Evolutionary conservation across 2,888 invertebrate genomes (phyloP), one percentile per base, ranked within the genome.

Genomic region (Megaustenia siamemsis): DNA sequence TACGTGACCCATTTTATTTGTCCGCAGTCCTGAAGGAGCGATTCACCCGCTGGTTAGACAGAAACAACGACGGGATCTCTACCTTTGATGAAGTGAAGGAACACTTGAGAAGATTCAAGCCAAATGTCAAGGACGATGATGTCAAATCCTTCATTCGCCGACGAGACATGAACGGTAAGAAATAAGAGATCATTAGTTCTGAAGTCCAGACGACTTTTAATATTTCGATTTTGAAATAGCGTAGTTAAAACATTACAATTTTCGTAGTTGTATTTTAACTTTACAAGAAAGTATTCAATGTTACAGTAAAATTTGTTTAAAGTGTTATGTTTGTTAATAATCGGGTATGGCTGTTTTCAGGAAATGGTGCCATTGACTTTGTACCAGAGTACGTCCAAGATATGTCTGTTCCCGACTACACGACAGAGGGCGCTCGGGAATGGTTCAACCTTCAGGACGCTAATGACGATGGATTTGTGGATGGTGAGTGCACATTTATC

Each of bases 371-470:
- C 24, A 90, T 92, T 10, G 92, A 91, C 63, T 91, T 92, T 79
- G 89, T 92, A 24, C 92, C 92, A 0, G 92, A 92, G 80, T 92
- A 91, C 83, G 78, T 91, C 38, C 84, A 89, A 53, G 91, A 91
- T 82, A 88, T 92, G 45, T 88, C 89, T 53, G 86, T 88, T 0
- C 90, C 91, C 10, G 89, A 91, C 84, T 89, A 89, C 86, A 89
- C 89, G 12, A 63, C 86, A 0, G 88, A 89, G 49, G 89, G 88
- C 24, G 91, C 92, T 49, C 85, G 69, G 12, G 92, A 92, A 84
- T 91, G 91, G 91, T 92, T 91, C 86, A 75, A 89, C 3, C 88
- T 92, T 12, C 91, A 91, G 79, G 91, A 92, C 82, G 87, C 90
- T 0, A 89, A 92, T 80, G 87, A 88, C 10, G 91, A 92, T 82